Evolutionary conservation across 2,113 vertebrate species (phyloP).

Genomic region (Cyanistes caeruleus): DNA sequence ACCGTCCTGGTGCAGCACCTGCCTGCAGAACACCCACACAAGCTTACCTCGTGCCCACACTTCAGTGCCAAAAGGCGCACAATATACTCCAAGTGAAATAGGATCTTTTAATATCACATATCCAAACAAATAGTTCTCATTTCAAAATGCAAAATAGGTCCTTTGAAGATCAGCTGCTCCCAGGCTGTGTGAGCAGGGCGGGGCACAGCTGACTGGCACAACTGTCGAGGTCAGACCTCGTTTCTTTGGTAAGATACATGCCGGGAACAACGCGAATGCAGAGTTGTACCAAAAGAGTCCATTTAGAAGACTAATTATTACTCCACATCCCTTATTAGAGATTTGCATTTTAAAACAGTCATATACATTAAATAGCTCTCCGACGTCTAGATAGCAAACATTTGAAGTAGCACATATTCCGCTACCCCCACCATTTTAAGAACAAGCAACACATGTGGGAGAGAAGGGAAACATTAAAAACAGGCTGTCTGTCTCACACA

Average conservation of each 20-base stretch:
- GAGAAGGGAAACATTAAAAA: slow-evolving; percentile 71
- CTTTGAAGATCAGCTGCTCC: slow-evolving; percentile 24
- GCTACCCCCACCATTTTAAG: not conserved
- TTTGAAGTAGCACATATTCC: not conserved
- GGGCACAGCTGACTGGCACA: slow-evolving; percentile 6
- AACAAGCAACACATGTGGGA: slow-evolving; percentile 35
- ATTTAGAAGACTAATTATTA: slow-evolving; percentile 26
- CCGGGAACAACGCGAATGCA: not conserved
- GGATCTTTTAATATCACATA: slow-evolving; percentile 54
- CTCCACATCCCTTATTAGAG: not conserved
- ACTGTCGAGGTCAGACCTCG: not conserved
- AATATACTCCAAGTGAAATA: slow-evolving; percentile 24
- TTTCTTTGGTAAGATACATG: slow-evolving; percentile 52
- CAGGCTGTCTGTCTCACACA: slow-evolving; percentile 82
- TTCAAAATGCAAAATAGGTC: slow-evolving; percentile 52
- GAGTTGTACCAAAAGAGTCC: slow-evolving; percentile 42
- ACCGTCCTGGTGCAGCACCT: fast-evolving
- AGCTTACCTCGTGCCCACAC: not conserved
- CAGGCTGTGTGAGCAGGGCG: not conserved
- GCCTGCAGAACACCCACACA: fast-evolving
- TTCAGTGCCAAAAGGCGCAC: not conserved
- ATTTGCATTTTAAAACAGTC: slow-evolving; percentile 46
- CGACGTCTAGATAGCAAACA: not conserved
- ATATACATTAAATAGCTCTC: slow-evolving; percentile 46
- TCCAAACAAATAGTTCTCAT: slow-evolving; percentile 53